Conservation (phyloP, 2,888 invertebrate species). For the Machimus rusticus region DNA sequence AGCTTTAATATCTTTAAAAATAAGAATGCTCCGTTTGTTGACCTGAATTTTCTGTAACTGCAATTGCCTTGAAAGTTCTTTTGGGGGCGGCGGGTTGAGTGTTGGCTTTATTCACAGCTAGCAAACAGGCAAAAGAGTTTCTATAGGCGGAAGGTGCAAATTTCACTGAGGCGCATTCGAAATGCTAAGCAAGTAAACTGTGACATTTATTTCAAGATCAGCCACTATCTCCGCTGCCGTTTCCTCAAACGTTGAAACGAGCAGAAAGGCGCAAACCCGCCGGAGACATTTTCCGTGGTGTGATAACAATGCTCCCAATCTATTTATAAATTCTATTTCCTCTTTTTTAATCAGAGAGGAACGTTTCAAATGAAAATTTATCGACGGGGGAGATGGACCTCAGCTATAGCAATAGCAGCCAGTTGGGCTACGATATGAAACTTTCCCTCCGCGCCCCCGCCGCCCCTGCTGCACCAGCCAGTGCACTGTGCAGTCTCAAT, state of each 20-base stretch:
- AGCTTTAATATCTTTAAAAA: background rate
- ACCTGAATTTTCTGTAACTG: background rate
- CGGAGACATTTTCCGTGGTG: background rate
- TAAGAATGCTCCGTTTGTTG: background rate
- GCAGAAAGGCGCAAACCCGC: background rate
- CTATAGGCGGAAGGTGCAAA: background rate
- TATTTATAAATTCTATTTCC: conserved; percentile 33
- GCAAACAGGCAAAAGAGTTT: background rate
- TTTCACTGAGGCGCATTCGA: background rate
- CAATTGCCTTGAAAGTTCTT: background rate
- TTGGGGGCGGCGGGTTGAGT: background rate
- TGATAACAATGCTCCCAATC: background rate
- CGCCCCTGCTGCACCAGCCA: background rate
- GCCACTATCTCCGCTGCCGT: background rate
- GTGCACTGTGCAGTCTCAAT: background rate
- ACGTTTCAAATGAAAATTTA: conserved; percentile 23
- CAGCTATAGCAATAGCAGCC: background rate
- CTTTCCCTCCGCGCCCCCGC: background rate
- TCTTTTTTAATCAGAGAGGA: conserved; percentile 2
- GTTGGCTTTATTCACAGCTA: background rate
- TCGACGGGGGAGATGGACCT: background rate
- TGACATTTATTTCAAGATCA: background rate
- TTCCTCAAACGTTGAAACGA: background rate
- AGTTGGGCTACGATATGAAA: background rate
- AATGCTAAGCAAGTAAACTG: background rate